Base-by-base conservation (phyloP, 2,113 vertebrate species). In the Prochilodus magdalenae region DNA sequence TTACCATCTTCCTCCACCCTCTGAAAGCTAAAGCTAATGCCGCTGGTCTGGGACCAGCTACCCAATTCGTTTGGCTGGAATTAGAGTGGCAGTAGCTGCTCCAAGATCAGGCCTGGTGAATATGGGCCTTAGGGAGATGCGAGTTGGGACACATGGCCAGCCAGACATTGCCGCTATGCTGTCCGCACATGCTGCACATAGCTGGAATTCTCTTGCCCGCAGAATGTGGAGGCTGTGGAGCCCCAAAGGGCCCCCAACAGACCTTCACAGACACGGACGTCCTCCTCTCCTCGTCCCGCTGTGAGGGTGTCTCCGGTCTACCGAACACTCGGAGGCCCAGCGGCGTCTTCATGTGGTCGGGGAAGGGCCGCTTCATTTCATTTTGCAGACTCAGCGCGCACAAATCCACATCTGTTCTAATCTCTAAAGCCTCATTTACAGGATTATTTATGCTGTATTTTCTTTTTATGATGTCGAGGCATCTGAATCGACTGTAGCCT, bases 171-270 rank as follows among this genome's bases (percentile, higher is more conserved):
- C 55, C 81, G 82, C 79, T 71, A 71, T 77, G 73, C 85, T 89
- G 85, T 83, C 82, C 85, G 79, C 79, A 88, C 76, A 83, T 84
- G 76, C 76, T 63, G 66, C 27, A 73, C 49, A 83, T 85, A 80
- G 73, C 62, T 55, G 30, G 57, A 85, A 93, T 91, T 89, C 82
- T 84, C 49, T 91, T 91, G 85, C 89, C 47, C 60, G 83, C 88
- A 91, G 90, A 79, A 90, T 90, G 84, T 87, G 84, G 75, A 77
- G 85, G 71, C 47, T 84, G 72, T 82, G 87, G 80, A 79, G 3
- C 77, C 75, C 79, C 81, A 40, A 85, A 81, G 83, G 47, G 44
- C 79, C 72, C 1, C n/a, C 81, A 47, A n/a, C 60, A 57, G 70
- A 36, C 62, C 79, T 22, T 66, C 24, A n/a, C 47, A 82, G 53